Percentiles rank a stretch among this genome's conserved stretches.
Evolutionary conservation across 2,113 vertebrate species (phyloP).

Genomic region (Chinchilla lanigera): DNA sequence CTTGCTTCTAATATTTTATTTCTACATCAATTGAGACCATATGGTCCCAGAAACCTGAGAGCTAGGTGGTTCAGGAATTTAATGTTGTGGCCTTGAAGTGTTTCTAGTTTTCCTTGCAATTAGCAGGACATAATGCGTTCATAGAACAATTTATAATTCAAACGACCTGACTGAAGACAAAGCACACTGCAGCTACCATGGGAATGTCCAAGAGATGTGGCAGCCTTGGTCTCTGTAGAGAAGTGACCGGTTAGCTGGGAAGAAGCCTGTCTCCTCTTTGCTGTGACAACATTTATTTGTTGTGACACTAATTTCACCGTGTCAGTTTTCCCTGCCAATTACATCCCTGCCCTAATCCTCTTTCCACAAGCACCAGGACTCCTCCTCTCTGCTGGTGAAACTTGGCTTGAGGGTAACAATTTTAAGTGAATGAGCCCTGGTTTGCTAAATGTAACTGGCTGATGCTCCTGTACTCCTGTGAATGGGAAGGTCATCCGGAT

Average conservation of each 20-base stretch:
- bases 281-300: constrained; percentile 39
- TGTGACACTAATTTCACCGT: constrained; percentile 54
- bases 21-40: constrained; percentile 75
- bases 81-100: constrained; percentile 65
- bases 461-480: background rate
- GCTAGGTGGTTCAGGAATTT: constrained; percentile 37
- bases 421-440: background rate
- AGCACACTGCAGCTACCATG: background rate
- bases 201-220: background rate
- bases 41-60: constrained; percentile 56
- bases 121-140: constrained; percentile 53
- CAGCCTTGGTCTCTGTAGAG: background rate
- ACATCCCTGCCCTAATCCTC: constrained; percentile 43
- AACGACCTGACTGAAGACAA: background rate
- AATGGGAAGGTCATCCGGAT: constrained; percentile 2
- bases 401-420: constrained; percentile 46
- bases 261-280: constrained; percentile 33
- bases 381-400: background rate
- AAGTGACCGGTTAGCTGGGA: constrained; percentile 36
- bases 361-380: constrained; percentile 2
- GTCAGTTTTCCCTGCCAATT: constrained; percentile 6
- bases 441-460: background rate
- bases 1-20: constrained; percentile 69
- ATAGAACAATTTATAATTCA: constrained; percentile 39
- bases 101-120: constrained; percentile 59